Base-by-base conservation (phyloP, 2,888 invertebrate genomes). In the Noctua janthina region DNA sequence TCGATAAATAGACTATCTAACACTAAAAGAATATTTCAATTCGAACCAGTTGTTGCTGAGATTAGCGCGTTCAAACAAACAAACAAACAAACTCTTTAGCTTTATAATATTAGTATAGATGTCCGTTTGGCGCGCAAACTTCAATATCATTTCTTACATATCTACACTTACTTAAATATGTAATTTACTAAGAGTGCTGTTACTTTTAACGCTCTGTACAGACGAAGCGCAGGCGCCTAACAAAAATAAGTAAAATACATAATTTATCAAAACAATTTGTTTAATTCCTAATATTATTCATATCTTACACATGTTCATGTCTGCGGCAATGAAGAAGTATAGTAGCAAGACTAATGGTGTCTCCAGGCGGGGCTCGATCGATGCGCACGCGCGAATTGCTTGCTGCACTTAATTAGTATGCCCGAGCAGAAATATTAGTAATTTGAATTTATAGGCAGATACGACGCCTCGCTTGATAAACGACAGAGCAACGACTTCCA, bases 401-500 rank as follows among this genome's bases (percentile, higher is more conserved):
- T 94, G 94, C 95, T 91, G 91, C 93, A 92, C 93, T 96, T 96
- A 96, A 96, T 96, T 96, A 96, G 94, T 93, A 92, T 91, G 87
- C 90, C 92, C 92, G 92, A 93, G 93, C 94, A 94, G 94, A 95
- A 94, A 95, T 96, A 96, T 96, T 95, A 94, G 93, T 93, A 93
- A 95, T 94, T 93, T 92, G 94, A 94, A 95, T 96, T 94, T 95
- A 95, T 95, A 92, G 91, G 85, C 84, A 83, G 88, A 91, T 86
- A 90, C 91, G 93, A 93, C 92, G 90, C 90, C 88, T 91, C 85
- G 74, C 78, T 88, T 93, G 92, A 93, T 93, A 93, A 92, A 94
- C 90, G 89, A 83, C 88, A 89, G 92, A 90, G 89, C 91, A 91
- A 90, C 88, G 90, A 90, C 91, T 91, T 88, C 79, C 85, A 82